Evolutionary conservation across 2,888 invertebrate species (phyloP).

Genomic region (Athrips mouffetella): DNA sequence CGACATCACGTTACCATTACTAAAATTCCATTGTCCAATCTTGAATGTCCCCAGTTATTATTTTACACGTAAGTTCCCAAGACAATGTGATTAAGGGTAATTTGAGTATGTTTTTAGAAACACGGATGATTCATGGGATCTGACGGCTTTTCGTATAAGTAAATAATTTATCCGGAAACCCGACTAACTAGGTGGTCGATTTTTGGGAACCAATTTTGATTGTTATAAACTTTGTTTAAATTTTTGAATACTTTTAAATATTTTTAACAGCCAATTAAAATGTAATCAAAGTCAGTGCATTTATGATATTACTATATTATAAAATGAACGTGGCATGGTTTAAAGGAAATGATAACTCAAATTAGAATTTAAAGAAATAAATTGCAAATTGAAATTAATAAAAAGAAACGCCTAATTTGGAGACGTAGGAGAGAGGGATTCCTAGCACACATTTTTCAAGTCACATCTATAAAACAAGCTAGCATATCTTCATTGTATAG

Average conservation of each 20-base stretch:
- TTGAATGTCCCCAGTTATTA: constrained; percentile 53
- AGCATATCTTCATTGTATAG: constrained; percentile 61
- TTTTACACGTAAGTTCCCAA: constrained; percentile 59
- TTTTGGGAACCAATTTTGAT: constrained; percentile 41
- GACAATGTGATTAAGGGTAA: constrained; percentile 67
- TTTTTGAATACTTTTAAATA: constrained; percentile 23
- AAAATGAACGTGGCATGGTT: constrained; percentile 32
- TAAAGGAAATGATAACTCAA: constrained; percentile 35
- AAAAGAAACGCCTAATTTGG: constrained; percentile 52
- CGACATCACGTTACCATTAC: constrained; percentile 65
- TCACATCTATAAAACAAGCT: constrained; percentile 75
- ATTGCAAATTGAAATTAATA: constrained; percentile 20
- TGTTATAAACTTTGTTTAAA: constrained; percentile 26
- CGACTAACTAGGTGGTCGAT: constrained; percentile 22
- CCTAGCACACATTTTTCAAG: constrained; percentile 66
- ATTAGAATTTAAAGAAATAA: constrained; percentile 37
- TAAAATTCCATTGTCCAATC: constrained; percentile 71
- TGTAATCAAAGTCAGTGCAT: constrained; percentile 29
- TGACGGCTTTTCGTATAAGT: constrained; percentile 44
- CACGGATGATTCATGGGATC: constrained; percentile 65
- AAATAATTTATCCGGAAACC: constrained; percentile 23
- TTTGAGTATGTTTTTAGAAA: constrained; percentile 71
- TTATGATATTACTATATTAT: constrained; percentile 26
- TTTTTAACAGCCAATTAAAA: constrained; percentile 51
- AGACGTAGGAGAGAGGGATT: constrained; percentile 63